Base-by-base conservation (phyloP, 1,140 invertebrate genomes). In the Procambarus clarkii region DNA sequence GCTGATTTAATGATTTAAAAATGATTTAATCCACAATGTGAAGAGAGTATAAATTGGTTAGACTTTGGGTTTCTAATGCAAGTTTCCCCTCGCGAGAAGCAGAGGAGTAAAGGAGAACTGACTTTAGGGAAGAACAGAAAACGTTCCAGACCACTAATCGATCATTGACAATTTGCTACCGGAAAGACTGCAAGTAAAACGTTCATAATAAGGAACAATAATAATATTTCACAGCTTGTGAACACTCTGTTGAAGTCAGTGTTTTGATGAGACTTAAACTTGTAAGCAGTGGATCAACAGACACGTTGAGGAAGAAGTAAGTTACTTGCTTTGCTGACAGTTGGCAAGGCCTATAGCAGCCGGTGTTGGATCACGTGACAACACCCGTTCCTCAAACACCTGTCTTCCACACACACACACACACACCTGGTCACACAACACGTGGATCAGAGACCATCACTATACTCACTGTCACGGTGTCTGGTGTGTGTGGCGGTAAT, bases 291-390 rank as follows among this genome's bases (percentile, higher is more conserved):
- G 54, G 13, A 4, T 11, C 9, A 15, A 4, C 15, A 15, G 60
- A 64, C 60, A 64, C 18, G 60, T 64, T 64, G 15, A 15, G 18
- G 3, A 11, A 54, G 18, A 15, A 15, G 60, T 15, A 64, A 64
- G 13, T 11, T n/a, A n/a, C n/a, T n/a, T n/a, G n/a, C n/a, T n/a
- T 64, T 64, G 18, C 18, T 21, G 0, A 64, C 11, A 11, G 69
- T 74, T 74, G 69, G n/a, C n/a, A 74, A 69, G 81, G 8, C 46
- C 15, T 60, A 9, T 50, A 13, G 58, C 58, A 18, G 77, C 77
- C 48, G 34, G 45, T 82, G 80, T 82, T 60, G 58, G 80, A 18
- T 83, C 81, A 83, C 81, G 58, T 83, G 81, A 83, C 81, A 83
- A n/a, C 58, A 69, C 58, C 58, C 24, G 81, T 74, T 5, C 5